Evolutionary conservation across 2,113 vertebrate genomes (phyloP), one percentile per base, ranked within the genome.

Genomic region (Pachycephala philippinensis): DNA sequence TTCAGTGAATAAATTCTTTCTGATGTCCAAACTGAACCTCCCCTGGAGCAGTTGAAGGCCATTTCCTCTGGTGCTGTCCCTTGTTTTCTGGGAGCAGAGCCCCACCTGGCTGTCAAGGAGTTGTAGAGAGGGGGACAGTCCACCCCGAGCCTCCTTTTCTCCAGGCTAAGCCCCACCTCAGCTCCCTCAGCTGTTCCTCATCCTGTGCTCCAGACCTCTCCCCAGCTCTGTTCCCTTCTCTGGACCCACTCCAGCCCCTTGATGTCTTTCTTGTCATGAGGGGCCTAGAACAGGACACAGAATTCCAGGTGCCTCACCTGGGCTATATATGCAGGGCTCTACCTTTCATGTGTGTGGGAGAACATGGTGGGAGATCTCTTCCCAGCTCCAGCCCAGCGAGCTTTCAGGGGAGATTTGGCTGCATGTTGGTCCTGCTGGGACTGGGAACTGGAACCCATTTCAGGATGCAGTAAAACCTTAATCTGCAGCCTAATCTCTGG

Each of bases 401-500:
- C 37, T 84, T 44, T 54, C 72, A n/a, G 84, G 69, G 26, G n/a
- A 81, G 60, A 80, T 86, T 39, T 35, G 26, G 64, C 68, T 61
- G 28, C 31, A 56, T 2, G 0, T 18, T 28, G 57, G 44, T 57
- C 52, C 84, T 12, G 18, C 87, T 82, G 87, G 89, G 50, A 84
- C 50, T 54, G 84, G 83, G 75, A 95, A 92, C 11, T 80, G 95
- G 91, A 77, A 64, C 78, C 89, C 89, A 59, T 75, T 89, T 89
- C 64, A 66, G 93, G 91, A 87, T 59, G 33, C 87, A 83, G 42
- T 89, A 93, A 96, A 96, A 47, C 56, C 77, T 91, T 96, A 89
- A 91, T 92, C 95, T 93, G 82, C 79, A 94, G 80, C 87, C 89
- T 95, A 96, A 96, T 90, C 85, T 92, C 88, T 61, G 61, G 24